Conservation (phyloP, 2,888 invertebrate species). For the Drosophila neonasuta region DNA sequence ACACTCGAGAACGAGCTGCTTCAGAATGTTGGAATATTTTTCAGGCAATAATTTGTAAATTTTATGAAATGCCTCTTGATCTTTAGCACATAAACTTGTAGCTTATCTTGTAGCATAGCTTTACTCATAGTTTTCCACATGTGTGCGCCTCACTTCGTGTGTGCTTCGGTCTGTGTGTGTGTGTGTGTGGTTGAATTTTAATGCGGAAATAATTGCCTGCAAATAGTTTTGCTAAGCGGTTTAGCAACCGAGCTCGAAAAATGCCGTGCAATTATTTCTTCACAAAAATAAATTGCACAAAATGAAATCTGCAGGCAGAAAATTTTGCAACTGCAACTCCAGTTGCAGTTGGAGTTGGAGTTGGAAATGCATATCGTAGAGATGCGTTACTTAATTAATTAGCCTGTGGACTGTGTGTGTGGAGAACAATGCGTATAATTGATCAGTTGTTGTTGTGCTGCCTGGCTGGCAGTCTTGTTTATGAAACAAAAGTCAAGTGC, state of each 20-base stretch:
- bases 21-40: slow-evolving; percentile 49
- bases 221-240: slow-evolving; percentile 63
- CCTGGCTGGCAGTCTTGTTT: slow-evolving; percentile 40
- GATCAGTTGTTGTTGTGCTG: slow-evolving; percentile 28
- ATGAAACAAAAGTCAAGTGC: slow-evolving; percentile 70
- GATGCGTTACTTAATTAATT: slow-evolving; percentile 57
- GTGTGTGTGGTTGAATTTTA: slow-evolving; percentile 55
- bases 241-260: slow-evolving; percentile 36
- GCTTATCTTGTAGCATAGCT: slow-evolving; percentile 60
- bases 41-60: slow-evolving; percentile 58
- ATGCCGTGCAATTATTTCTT: slow-evolving; percentile 38
- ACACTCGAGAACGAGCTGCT: slow-evolving; percentile 39
- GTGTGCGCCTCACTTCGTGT: background rate
- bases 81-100: slow-evolving; percentile 60
- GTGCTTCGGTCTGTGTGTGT: background rate
- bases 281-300: slow-evolving; percentile 14
- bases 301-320: slow-evolving; percentile 8
- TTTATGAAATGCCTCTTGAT: slow-evolving; percentile 59
- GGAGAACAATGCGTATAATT: slow-evolving; percentile 54
- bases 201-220: slow-evolving; percentile 69
- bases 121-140: slow-evolving; percentile 18
- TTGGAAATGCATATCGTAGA: slow-evolving; percentile 2
- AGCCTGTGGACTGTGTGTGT: slow-evolving; percentile 42
- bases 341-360: slow-evolving; percentile 1
- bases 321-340: too few relatives aligned